Conservation (phyloP, 2,888 invertebrate species). For the Aporophyla nigra region DNA sequence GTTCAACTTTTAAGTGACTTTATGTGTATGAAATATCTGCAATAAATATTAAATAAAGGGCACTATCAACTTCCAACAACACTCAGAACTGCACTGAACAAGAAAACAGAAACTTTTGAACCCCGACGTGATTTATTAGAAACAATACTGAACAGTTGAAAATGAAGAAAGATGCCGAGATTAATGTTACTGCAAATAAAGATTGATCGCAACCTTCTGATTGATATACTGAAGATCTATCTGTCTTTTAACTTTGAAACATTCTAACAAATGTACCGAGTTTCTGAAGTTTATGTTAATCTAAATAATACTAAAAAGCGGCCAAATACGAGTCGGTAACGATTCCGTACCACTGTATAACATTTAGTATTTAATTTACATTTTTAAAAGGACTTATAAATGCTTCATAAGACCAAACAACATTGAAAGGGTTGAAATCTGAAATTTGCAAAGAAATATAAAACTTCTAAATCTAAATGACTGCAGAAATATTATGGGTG, state of each 20-base stretch:
- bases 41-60: not conserved
- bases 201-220: constrained; percentile 15
- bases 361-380: no score
- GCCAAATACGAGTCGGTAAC: not conserved
- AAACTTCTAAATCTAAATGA: not conserved
- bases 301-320: not conserved
- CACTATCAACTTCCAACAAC: not conserved
- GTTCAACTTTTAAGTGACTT: constrained; percentile 5
- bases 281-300: not conserved
- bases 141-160: constrained; percentile 6
- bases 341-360: no score
- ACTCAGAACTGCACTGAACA: not conserved
- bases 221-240: constrained; percentile 3
- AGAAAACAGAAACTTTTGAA: constrained; percentile 12
- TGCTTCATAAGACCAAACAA: constrained; percentile 23
- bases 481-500: not conserved
- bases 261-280: not conserved
- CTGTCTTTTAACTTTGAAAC: constrained; percentile 1
- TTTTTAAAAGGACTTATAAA: constrained; percentile 34
- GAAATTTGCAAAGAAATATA: constrained; percentile 13
- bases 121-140: constrained; percentile 12
- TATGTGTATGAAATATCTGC: not conserved
- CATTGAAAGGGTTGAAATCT: constrained; percentile 27
- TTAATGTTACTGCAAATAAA: constrained; percentile 26
- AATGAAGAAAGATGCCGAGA: not conserved